Base-by-base conservation (phyloP, 2,797 vertebrate species). In the Galagoides demidoff region DNA sequence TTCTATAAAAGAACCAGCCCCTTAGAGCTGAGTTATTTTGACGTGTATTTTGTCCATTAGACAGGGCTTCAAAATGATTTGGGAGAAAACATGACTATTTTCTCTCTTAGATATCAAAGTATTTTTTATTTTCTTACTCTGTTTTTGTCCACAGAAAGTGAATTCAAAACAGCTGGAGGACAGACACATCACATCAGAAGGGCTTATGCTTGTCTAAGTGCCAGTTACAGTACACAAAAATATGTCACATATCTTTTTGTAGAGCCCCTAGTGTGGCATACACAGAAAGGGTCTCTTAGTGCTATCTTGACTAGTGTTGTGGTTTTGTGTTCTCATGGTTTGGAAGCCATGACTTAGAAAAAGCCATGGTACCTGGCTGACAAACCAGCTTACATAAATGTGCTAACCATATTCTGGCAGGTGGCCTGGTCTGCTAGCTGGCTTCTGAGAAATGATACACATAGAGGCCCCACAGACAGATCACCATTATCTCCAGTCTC, bases 361-460 rank as follows among this genome's bases (percentile, higher is more conserved):
- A 94, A 84, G 57, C 78, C 87, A 22, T 66, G 17, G 66, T 89
- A 97, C 94, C 97, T 97, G 95, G 85, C 93, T 81, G 88, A 96
- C 82, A 94, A 95, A 86, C 39, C 66, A 57, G 81, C 57, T 78
- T 93, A 91, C 94, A 96, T 78, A 91, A 92, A 90, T 89, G 83
- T 86, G 78, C 91, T 96, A 88, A 97, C 96, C 89, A 78, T 87
- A 78, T 23, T 27, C 95, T 97, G 96, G 96, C 96, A 79, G 95
- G 77, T 85, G 89, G 95, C 95, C 95, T 84, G 70, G 79, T 93
- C 84, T 96, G 91, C 55, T 63, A 78, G 79, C 95, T 94, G 89
- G 57, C 85, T 95, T 96, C 95, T 96, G 83, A 93, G 96, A 95
- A 92, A 94, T 85, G 95, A 97, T 95, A 94, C 78, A 96, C 74